Evolutionary conservation across 92 coral and sea anemone genomes (phyloP).

Genomic region (Meandrina meandrites): DNA sequence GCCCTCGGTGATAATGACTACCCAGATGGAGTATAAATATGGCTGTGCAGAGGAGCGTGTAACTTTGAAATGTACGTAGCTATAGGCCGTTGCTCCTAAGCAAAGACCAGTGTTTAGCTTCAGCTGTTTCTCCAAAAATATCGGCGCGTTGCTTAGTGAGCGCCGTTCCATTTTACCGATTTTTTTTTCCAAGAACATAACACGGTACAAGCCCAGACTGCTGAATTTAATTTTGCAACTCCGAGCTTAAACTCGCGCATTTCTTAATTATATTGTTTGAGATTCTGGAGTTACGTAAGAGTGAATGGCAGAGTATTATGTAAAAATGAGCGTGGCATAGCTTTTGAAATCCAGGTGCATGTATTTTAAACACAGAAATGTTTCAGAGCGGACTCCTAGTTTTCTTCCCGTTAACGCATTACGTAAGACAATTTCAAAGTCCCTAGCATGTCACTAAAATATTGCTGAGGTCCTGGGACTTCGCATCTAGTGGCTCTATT

Average conservation of each 20-base stretch:
- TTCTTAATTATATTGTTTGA: background rate
- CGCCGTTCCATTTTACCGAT: no score
- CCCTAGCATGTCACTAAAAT: background rate
- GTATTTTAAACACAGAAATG: background rate
- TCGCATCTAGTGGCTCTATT: background rate
- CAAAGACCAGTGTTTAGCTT: no score
- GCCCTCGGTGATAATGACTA: background rate
- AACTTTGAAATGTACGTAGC: background rate
- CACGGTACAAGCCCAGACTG: background rate
- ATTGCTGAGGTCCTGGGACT: background rate
- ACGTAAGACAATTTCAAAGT: background rate
- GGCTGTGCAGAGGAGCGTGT: background rate
- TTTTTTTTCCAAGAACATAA: background rate
- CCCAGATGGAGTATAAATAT: constrained; percentile 6
- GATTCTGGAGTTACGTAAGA: background rate
- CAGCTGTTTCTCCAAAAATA: background rate
- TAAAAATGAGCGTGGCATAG: background rate
- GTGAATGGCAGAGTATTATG: no score
- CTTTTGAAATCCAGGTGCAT: no score
- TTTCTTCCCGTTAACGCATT: background rate
- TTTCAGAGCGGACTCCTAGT: background rate
- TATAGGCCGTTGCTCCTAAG: background rate
- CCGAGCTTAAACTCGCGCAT: background rate
- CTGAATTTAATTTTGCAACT: background rate
- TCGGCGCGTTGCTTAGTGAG: background rate